Conservation (phyloP, 2,113 vertebrate species). For the Lagopus leucura region DNA sequence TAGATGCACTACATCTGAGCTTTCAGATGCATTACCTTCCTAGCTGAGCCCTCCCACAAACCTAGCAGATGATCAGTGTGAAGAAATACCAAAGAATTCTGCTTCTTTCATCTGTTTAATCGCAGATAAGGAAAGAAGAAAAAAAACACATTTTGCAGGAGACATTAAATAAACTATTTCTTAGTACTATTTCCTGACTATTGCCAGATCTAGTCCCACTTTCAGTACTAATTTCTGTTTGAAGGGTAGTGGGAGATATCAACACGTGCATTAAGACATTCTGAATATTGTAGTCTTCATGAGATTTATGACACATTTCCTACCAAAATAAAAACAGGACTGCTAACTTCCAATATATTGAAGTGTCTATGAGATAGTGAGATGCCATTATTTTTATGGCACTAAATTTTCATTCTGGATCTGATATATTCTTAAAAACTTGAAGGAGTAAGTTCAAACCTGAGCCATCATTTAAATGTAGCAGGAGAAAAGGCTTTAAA, state of each 20-base stretch:
- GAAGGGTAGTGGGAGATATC: conserved; percentile 24
- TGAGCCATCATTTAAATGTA: conserved; percentile 24
- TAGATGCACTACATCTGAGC: too few relatives aligned
- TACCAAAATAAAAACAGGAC: conserved; percentile 34
- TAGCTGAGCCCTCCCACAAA: too few relatives aligned
- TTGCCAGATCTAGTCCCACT: conserved; percentile 6
- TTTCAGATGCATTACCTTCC: too few relatives aligned
- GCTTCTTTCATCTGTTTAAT: conserved; percentile 3
- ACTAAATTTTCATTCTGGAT: conserved; percentile 46
- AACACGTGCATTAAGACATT: conserved; percentile 55
- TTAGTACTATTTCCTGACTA: conserved; percentile 6
- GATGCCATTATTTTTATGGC: conserved; percentile 60
- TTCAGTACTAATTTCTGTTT: conserved; percentile 56
- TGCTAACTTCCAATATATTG: conserved; percentile 18
- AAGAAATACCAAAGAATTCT: not conserved
- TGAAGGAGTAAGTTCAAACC: conserved; percentile 16
- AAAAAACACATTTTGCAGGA: not conserved
- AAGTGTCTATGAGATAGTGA: conserved; percentile 44
- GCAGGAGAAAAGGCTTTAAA: conserved; percentile 1
- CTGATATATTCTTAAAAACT: conserved; percentile 30
- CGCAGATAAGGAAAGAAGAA: not conserved
- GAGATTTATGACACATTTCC: conserved; percentile 45
- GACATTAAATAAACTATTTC: conserved; percentile 10
- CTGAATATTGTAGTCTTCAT: conserved; percentile 54
- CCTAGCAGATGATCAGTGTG: not conserved